Percentiles rank a stretch among this genome's conserved stretches.
Evolutionary conservation across 2,888 invertebrate genomes (phyloP).

Genomic region (Rambutsinella grinnellia): DNA sequence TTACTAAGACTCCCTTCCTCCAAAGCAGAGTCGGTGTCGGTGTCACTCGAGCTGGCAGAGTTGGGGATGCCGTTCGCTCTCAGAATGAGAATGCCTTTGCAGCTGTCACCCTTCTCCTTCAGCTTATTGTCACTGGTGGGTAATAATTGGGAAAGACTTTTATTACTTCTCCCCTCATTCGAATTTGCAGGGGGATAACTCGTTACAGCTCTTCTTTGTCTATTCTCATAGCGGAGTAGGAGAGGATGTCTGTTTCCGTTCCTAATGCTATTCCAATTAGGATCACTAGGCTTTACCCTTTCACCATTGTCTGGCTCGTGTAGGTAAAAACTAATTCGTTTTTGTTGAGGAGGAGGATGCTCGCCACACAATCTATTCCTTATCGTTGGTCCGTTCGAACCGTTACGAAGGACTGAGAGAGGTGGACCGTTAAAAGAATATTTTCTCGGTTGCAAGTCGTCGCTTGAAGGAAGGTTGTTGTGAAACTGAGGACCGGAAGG

Average conservation of each 20-base stretch:
- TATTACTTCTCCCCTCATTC: not conserved
- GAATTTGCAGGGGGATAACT: no score
- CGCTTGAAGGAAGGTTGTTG: no score
- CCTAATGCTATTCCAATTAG: not conserved
- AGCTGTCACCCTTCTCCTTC: not conserved
- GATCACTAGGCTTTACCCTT: no score
- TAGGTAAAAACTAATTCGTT: no score
- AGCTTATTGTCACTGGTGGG: not conserved
- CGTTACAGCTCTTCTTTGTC: not conserved
- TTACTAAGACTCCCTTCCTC: conserved; percentile 12
- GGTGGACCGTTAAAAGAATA: no score
- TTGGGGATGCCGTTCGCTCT: not conserved
- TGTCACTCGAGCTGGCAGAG: not conserved
- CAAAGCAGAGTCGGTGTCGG: conserved; percentile 32
- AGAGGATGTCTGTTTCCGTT: not conserved
- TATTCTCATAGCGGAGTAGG: not conserved
- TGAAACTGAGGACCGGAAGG: no score
- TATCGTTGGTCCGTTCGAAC: no score
- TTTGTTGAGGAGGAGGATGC: no score
- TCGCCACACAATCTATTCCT: no score
- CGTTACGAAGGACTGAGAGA: no score
- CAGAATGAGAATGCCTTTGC: not conserved
- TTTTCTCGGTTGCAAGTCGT: no score
- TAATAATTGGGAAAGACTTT: not conserved
- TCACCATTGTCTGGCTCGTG: no score